Evolutionary conservation across 2,113 vertebrate species (phyloP).

Genomic region (Halcyon senegalensis): DNA sequence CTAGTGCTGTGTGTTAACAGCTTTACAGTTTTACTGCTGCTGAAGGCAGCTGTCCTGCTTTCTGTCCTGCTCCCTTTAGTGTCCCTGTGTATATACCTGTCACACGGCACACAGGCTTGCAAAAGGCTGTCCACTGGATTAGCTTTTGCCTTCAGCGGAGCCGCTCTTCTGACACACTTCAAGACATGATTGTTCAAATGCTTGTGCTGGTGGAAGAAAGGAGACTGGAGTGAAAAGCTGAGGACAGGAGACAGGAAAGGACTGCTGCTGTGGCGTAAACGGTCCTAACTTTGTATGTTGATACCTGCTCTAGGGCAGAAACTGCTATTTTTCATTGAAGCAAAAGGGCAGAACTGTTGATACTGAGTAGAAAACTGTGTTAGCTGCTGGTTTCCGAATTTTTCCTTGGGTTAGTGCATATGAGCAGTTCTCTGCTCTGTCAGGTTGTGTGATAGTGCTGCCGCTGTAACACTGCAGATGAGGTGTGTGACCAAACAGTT

Average conservation of each 20-base stretch:
- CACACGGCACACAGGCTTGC: neutral
- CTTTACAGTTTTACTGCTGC: neutral
- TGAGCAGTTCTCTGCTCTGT: neutral
- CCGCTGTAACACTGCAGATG: neutral
- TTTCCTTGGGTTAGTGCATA: neutral
- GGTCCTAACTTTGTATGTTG: neutral
- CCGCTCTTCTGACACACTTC: neutral
- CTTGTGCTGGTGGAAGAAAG: neutral
- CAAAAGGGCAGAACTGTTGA: neutral
- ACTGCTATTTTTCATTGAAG: neutral
- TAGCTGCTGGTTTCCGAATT: neutral
- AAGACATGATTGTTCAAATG: too few species aligned
- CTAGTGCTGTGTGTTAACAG: neutral
- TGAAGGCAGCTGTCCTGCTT: neutral
- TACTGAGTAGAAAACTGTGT: neutral
- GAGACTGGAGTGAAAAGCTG: neutral
- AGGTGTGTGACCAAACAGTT: neutral
- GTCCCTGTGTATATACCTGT: neutral
- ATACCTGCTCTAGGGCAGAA: neutral
- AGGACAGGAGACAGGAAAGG: neutral
- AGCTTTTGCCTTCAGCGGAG: neutral
- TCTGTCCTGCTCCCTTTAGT: neutral
- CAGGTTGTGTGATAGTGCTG: neutral
- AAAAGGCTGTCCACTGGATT: neutral
- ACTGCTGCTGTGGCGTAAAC: neutral